phyloP scores from a whole-genome alignment of 2,797 vertebrate species.

The Hypotaenidia philippensis region DNA sequence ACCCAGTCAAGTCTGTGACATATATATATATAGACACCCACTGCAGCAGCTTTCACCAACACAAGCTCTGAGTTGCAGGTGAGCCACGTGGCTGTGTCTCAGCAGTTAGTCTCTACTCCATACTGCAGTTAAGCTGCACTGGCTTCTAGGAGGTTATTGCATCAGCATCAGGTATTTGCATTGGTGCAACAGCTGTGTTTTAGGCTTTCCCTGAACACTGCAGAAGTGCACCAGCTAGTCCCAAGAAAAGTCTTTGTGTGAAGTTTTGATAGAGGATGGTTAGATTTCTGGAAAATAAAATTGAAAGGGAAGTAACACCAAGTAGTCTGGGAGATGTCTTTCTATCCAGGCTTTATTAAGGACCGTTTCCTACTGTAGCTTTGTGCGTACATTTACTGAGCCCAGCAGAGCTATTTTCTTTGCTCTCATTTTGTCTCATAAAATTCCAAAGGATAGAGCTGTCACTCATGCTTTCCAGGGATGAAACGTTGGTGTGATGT shows the following conservation, averaged over 20 bases:
- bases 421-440: background rate
- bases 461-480: background rate
- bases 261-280: background rate
- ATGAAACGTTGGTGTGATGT: background rate
- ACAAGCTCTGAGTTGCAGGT: background rate
- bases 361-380: background rate
- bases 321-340: background rate
- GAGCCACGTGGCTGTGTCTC: background rate
- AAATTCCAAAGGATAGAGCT: background rate
- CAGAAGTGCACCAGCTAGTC: background rate
- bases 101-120: background rate
- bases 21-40: background rate
- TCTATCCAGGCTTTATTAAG: background rate
- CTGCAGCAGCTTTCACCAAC: background rate
- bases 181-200: rapidly evolving
- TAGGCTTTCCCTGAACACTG: rapidly evolving
- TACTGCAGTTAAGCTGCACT: background rate
- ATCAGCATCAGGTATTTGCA: background rate
- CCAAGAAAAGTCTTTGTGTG: background rate
- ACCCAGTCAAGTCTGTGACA: background rate
- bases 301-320: background rate
- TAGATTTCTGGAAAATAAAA: background rate
- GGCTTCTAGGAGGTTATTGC: background rate
- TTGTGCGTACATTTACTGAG: background rate
- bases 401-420: background rate